A percentile compares a stretch with the other conserved stretches of the same genome.
phyloP scores from a whole-genome alignment of 2,113 vertebrate species.

The Lampris incognitus region DNA sequence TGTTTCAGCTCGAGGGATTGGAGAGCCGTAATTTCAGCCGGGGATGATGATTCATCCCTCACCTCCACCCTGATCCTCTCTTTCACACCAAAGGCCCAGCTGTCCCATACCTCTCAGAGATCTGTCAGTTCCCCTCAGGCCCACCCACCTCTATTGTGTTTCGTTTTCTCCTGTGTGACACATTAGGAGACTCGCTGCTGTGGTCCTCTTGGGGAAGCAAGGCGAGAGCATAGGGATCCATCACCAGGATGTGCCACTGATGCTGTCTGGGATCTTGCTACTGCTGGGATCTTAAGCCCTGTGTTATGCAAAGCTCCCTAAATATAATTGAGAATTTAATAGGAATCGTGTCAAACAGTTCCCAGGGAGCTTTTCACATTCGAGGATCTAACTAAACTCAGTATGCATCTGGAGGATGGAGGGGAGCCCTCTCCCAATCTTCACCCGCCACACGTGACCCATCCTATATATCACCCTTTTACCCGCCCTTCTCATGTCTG shows the following conservation, averaged over 20 bases:
- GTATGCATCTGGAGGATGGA: conserved; percentile 32
- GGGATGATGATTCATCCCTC: conserved; percentile 45
- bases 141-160: conserved; percentile 10
- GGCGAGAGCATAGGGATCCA: conserved; percentile 31
- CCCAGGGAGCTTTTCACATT: conserved; percentile 66
- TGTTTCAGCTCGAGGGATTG: conserved; percentile 58
- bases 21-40: conserved; percentile 48
- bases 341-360: conserved; percentile 76
- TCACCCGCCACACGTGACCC: background rate
- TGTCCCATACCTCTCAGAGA: conserved; percentile 39
- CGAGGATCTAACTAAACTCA: conserved; percentile 56
- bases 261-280: conserved; percentile 29
- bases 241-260: conserved; percentile 57
- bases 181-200: conserved; percentile 37
- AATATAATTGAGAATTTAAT: conserved; percentile 82
- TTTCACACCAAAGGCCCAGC: conserved; percentile 29
- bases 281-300: conserved; percentile 57
- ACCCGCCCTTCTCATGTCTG: background rate
- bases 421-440: conserved; percentile 5
- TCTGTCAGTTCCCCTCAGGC: conserved; percentile 34
- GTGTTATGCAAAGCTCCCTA: conserved; percentile 75
- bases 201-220: conserved; percentile 37
- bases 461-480: no score
- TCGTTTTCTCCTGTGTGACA: conserved; percentile 35
- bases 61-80: conserved; percentile 39